Conservation (phyloP, 2,888 invertebrate species). For the Ommatoiulus sabulosus region DNA sequence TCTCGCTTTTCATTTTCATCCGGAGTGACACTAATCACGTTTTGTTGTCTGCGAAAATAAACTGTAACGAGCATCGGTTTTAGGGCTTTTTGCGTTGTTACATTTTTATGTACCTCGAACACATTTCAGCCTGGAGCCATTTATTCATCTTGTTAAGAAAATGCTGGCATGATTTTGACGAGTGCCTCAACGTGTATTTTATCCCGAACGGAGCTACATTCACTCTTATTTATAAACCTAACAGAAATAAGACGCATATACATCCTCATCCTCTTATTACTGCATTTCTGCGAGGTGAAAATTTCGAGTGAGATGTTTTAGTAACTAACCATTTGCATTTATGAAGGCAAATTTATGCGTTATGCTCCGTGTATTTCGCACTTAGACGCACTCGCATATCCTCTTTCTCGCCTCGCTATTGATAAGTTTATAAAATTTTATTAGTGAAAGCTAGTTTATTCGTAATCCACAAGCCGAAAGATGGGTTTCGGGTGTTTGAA, state of each 20-base stretch:
- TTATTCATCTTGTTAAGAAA: not conserved
- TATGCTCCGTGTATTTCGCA: not conserved
- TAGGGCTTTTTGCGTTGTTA: not conserved
- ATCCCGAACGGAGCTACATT: not conserved
- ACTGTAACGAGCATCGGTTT: not conserved
- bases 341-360: not conserved
- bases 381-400: not conserved
- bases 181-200: not conserved
- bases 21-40: constrained; percentile 2
- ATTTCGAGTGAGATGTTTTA: not conserved
- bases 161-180: not conserved
- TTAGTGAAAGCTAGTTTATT: constrained; percentile 24
- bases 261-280: not conserved
- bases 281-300: not conserved
- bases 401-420: not conserved
- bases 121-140: not conserved
- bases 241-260: not conserved
- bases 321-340: not conserved
- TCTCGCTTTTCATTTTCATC: not conserved
- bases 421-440: constrained; percentile 12
- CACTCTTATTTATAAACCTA: not conserved
- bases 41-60: not conserved
- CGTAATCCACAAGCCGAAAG: constrained; percentile 13
- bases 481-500: constrained; percentile 48
- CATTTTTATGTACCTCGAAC: not conserved